Conservation (phyloP, 2,113 vertebrate species). For the Pelobates fuscus region DNA sequence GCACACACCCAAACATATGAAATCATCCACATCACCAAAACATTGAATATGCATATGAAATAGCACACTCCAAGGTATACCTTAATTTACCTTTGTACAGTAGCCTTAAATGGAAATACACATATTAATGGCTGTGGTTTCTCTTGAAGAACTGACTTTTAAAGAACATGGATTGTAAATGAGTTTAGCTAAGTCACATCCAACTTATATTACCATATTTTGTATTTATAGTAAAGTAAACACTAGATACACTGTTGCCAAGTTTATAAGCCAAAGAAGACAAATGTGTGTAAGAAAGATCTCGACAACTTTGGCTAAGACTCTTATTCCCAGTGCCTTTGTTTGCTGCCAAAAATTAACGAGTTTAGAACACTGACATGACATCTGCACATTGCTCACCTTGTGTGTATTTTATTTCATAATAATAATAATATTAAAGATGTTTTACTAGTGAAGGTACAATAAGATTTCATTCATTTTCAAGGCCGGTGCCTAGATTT, state of each 20-base stretch:
- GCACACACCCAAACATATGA: no score
- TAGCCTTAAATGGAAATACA: no score
- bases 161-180: neutral
- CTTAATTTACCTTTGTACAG: no score
- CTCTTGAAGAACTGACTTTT: no score
- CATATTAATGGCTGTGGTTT: no score
- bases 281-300: neutral
- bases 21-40: no score
- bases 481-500: no score
- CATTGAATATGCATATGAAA: no score
- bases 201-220: slow-evolving; percentile 7
- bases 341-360: slow-evolving; percentile 29
- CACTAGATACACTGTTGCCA: slow-evolving; percentile 17
- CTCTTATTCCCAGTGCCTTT: no score
- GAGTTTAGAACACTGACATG: slow-evolving; percentile 7
- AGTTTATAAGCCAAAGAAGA: slow-evolving; percentile 15
- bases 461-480: neutral
- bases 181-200: neutral
- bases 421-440: neutral
- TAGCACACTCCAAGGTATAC: no score
- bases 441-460: neutral
- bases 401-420: neutral
- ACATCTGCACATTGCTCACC: slow-evolving; percentile 1
- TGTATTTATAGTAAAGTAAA: slow-evolving; percentile 31
- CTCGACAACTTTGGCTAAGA: no score